Conservation (phyloP, 2,113 vertebrate genomes). For the Columba janthina region DNA sequence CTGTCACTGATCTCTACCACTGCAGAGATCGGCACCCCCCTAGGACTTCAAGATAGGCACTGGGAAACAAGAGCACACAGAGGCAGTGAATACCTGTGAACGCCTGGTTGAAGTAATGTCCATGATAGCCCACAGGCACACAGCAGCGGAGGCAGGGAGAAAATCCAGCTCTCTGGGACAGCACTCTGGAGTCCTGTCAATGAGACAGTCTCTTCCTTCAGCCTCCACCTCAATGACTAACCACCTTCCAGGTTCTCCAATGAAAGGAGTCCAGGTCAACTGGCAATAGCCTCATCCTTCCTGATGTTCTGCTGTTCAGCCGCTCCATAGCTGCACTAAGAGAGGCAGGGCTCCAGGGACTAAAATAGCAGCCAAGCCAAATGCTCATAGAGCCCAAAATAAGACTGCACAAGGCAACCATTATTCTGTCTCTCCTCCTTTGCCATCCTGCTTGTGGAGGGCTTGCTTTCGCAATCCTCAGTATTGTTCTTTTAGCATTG, state of each 20-base stretch:
- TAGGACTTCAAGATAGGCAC: not conserved
- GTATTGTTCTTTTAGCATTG: not conserved
- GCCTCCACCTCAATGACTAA: not conserved
- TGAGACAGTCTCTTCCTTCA: not conserved
- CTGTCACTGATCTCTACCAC: not conserved
- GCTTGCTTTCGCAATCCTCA: not conserved
- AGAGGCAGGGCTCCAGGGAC: not conserved
- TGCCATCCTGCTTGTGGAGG: not conserved
- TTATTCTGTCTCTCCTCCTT: not conserved
- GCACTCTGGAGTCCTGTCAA: not conserved
- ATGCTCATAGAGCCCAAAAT: not conserved
- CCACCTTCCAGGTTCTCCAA: not conserved
- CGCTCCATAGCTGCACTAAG: not conserved
- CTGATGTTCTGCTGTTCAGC: not conserved
- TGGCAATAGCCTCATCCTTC: not conserved
- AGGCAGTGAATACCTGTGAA: not conserved
- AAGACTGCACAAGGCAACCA: not conserved
- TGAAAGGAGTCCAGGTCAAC: not conserved
- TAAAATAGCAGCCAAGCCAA: not conserved
- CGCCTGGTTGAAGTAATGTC: not conserved
- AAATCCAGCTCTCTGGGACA: not conserved
- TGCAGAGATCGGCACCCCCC: not conserved
- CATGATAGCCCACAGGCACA: not conserved
- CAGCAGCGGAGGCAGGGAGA: accelerated
- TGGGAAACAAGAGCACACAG: not conserved